Evolutionary conservation across 2,888 invertebrate species (phyloP).

Genomic region (Diabrotica balteata): DNA sequence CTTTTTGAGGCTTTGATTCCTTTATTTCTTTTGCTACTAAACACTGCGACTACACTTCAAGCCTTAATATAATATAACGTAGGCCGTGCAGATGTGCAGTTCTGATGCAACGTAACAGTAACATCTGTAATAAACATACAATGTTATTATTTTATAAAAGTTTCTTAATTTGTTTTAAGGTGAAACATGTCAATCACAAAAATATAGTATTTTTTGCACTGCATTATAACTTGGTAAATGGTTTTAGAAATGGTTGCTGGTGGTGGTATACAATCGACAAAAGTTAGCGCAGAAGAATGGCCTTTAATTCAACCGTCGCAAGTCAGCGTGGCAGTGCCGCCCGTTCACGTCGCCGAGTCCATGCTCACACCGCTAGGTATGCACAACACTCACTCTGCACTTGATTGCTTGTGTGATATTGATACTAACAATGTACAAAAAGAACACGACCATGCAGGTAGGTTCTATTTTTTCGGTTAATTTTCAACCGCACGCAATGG

Average conservation of each 20-base stretch:
- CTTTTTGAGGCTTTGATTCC: no score
- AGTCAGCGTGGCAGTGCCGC: constrained; percentile 75
- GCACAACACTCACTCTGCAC: constrained; percentile 35
- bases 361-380: constrained; percentile 79
- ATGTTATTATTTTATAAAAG: no score
- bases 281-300: constrained; percentile 67
- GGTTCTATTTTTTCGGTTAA: constrained; percentile 7
- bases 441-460: constrained; percentile 14
- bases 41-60: no score
- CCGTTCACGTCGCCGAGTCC: constrained; percentile 78
- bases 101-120: no score
- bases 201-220: no score
- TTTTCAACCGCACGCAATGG: constrained; percentile 6
- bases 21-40: no score
- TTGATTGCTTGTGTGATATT: constrained; percentile 22
- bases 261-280: constrained; percentile 61
- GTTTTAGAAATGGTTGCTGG: constrained; percentile 50
- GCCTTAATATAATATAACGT: no score
- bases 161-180: no score
- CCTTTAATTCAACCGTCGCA: constrained; percentile 75
- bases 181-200: no score
- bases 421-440: constrained; percentile 26
- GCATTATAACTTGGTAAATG: constrained; percentile 24
- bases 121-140: no score
- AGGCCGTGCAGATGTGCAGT: no score